Evolutionary conservation across 2,797 vertebrate genomes (phyloP), one percentile per base, ranked within the genome.

Genomic region (Odontamblyopus lacepedii): DNA sequence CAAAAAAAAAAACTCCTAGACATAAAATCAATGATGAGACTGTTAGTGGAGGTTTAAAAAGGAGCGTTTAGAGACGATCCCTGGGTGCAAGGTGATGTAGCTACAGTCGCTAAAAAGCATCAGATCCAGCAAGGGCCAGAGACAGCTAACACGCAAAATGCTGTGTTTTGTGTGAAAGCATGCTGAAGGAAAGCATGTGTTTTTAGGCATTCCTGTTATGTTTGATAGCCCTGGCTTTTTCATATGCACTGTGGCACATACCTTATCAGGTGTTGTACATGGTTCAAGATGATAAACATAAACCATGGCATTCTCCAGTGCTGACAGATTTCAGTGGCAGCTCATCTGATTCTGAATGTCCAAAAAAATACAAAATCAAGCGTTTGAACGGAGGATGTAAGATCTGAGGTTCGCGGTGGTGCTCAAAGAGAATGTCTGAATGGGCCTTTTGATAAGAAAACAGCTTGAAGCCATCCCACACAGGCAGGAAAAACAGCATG

Each of bases 21-120:
- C 91, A 91, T 90, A 93, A 94, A 94, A 94, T 94, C 93, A 95
- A 94, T 94, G 91, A 90, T 91, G 90, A 91, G 88, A 87, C 89
- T 91, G 90, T 94, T 94, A 93, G 92, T 91, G 87, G 90, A 93
- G 92, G 90, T 94, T 93, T 92, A 88, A 91, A 92, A 91, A 89
- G 88, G 89, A 93, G 87, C 84, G 70, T 91, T 94, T 92, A 91
- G 82, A 92, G 87, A 87, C 87, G 89, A 92, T 92, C 93, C 91
- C 89, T 81, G 89, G 91, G 90, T 92, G 92, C 89, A 91, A 94
- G 91, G 91, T 91, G 90, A 89, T 88, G 90, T 74, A 92, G 87
- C 83, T 90, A 80, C 82, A 88, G 87, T 90, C 83, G 88, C 87
- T 63, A 86, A 89, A 91, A 92, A 89, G 83, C 88, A 90, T 91